A percentile compares a stretch with the other conserved stretches of the same genome.
Conservation (phyloP, 92 coral and sea anemone genomes). For the Paramuricea clavata region DNA sequence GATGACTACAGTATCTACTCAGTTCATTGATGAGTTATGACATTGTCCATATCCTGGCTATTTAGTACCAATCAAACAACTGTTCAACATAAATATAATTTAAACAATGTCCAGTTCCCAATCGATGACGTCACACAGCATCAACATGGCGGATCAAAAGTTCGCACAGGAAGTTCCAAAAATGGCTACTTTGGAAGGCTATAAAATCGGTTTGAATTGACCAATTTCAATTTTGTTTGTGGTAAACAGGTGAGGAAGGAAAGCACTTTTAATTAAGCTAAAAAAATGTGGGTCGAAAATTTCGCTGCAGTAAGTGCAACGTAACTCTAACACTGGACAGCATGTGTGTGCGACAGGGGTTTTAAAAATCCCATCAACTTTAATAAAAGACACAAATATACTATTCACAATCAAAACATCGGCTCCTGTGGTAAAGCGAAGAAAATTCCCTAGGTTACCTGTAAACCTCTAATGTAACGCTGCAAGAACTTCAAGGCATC, state of each 20-base stretch:
- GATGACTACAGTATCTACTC: too few species aligned
- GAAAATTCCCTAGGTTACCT: conserved; percentile 37
- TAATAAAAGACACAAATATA: background rate
- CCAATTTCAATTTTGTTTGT: too few species aligned
- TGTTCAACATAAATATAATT: background rate
- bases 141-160: too few species aligned
- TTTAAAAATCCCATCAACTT: conserved; percentile 6
- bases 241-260: conserved; percentile 43
- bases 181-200: too few species aligned
- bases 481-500: conserved; percentile 73
- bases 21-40: too few species aligned
- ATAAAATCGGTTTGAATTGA: too few species aligned
- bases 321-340: conserved; percentile 4
- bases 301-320: background rate
- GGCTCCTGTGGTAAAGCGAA: conserved; percentile 24
- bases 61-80: too few species aligned
- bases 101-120: conserved; percentile 63
- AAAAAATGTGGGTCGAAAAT: background rate
- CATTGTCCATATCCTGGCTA: too few species aligned
- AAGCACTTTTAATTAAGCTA: conserved; percentile 27
- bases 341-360: conserved; percentile 12
- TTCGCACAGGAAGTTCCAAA: too few species aligned
- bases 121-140: too few species aligned
- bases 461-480: conserved; percentile 66
- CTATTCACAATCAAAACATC: background rate